These are phyloP conservation scores for Oryzias celebensis DNA, from an alignment of 2,113 vertebrate genomes.

Conservation along the genomic window DNA sequence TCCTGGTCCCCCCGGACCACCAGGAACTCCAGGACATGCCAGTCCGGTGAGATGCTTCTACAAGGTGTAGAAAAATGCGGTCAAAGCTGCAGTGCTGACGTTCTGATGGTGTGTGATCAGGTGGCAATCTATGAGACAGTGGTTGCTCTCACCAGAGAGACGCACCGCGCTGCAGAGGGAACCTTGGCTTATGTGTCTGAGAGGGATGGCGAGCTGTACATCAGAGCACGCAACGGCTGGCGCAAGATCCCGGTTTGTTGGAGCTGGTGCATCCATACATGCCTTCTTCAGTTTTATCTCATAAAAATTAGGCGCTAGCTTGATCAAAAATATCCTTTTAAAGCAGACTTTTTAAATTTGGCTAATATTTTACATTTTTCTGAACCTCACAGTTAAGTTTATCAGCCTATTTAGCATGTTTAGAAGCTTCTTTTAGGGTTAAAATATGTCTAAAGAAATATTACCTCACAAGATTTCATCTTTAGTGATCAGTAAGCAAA, in stretches of 20 bases:
- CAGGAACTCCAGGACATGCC: constrained; percentile 79
- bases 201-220: constrained; percentile 84
- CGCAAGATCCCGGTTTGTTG: constrained; percentile 84
- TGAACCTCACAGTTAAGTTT: no score
- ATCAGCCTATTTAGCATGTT: no score
- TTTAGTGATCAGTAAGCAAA: no score
- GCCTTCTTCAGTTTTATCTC: no score
- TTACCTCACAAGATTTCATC: no score
- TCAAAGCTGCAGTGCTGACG: constrained; percentile 6
- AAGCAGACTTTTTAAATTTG: no score
- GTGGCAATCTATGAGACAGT: constrained; percentile 78
- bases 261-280: no score
- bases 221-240: constrained; percentile 86
- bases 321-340: no score
- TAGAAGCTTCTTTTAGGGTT: no score
- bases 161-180: constrained; percentile 81
- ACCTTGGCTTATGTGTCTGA: constrained; percentile 85
- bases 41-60: constrained; percentile 78
- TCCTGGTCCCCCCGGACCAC: constrained; percentile 87
- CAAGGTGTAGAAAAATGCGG: neutral
- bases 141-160: constrained; percentile 79
- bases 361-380: no score
- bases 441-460: no score
- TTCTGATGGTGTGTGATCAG: constrained; percentile 63
- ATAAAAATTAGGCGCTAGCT: no score